phyloP scores from a whole-genome alignment of 1,140 invertebrate species.

The Sitobion miscanthi region DNA sequence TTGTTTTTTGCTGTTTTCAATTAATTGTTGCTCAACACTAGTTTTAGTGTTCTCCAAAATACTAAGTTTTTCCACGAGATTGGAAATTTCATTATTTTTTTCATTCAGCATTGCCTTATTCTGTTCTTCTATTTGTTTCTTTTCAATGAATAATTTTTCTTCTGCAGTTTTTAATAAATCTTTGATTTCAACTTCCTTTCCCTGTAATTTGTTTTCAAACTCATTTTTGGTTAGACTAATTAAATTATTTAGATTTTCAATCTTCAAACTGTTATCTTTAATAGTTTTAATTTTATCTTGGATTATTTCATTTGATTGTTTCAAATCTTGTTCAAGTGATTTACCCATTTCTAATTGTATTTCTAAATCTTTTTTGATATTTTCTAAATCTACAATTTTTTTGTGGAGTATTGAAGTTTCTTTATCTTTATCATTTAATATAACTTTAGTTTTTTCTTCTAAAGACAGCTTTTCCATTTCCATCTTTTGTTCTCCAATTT shows the following conservation, averaged over 20 bases:
- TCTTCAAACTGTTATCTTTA: background rate
- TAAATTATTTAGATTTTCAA: slow-evolving; percentile 16
- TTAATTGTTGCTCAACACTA: background rate
- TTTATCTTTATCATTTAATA: slow-evolving; percentile 26
- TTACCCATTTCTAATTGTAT: background rate
- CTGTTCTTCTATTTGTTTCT: slow-evolving; percentile 2
- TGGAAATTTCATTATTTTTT: slow-evolving; percentile 23
- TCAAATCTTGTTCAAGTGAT: background rate
- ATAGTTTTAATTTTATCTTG: slow-evolving; percentile 27
- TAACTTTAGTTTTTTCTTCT: background rate
- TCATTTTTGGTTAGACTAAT: background rate
- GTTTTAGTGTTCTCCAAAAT: background rate
- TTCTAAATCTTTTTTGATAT: background rate
- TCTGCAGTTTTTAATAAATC: background rate
- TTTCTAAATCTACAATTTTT: slow-evolving; percentile 33
- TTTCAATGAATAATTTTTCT: slow-evolving; percentile 3
- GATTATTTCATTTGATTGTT: background rate
- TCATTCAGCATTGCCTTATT: background rate
- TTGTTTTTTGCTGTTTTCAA: background rate
- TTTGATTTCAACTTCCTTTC: background rate
- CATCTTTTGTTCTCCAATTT: slow-evolving; percentile 18
- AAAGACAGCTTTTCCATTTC: background rate
- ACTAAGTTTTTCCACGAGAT: background rate
- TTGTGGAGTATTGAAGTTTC: background rate
- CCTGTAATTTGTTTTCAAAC: background rate